Conservation (phyloP, 2,888 invertebrate genomes). For the Colostygia pectinataria region DNA sequence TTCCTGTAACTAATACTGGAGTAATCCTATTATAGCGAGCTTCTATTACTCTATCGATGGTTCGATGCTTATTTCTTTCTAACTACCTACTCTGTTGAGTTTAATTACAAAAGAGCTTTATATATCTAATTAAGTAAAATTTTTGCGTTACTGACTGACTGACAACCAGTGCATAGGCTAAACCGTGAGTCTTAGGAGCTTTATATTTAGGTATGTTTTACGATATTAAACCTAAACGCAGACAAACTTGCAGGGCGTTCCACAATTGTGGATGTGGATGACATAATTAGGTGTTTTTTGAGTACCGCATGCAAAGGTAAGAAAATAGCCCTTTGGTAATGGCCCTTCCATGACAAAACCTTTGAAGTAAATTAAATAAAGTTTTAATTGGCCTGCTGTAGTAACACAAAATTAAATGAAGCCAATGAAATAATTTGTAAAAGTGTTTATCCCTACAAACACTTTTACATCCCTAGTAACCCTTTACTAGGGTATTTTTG, state of each 20-base stretch:
- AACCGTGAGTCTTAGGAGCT: too few relatives aligned
- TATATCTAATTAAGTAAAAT: too few relatives aligned
- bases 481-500: too few relatives aligned
- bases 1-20: constrained; percentile 72
- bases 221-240: too few relatives aligned
- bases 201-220: too few relatives aligned
- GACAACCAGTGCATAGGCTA: too few relatives aligned
- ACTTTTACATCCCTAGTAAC: too few relatives aligned
- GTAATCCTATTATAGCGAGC: constrained; percentile 69
- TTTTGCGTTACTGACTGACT: too few relatives aligned
- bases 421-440: not conserved
- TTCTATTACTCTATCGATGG: constrained; percentile 49
- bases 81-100: constrained; percentile 34
- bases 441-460: too few relatives aligned
- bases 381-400: constrained; percentile 16
- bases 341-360: constrained; percentile 12
- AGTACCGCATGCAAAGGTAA: constrained; percentile 8
- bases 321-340: constrained; percentile 22
- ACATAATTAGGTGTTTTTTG: constrained; percentile 1
- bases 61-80: constrained; percentile 43
- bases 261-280: too few relatives aligned
- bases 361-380: constrained; percentile 23
- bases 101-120: constrained; percentile 30
- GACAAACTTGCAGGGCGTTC: too few relatives aligned
- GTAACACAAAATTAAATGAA: constrained; percentile 2